Base-by-base conservation (phyloP, 2,113 vertebrate species). In the Ceuthmochares aereus region DNA sequence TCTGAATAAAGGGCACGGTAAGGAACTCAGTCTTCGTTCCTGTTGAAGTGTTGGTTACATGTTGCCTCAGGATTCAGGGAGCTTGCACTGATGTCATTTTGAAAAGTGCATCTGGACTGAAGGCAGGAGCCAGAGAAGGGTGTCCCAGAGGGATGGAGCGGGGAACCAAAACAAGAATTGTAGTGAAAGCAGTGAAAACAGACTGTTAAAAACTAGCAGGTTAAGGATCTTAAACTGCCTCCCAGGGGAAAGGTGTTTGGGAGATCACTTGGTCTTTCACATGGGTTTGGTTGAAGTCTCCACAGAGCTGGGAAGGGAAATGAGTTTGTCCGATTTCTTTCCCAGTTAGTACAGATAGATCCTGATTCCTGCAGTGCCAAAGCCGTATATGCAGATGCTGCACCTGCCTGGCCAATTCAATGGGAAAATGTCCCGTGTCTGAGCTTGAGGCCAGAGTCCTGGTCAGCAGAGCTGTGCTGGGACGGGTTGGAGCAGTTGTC, bases 21-120 rank as follows among this genome's bases (percentile, higher is more conserved):
- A 26, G 69, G 54, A 74, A n/a, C 22, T 2, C 3, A 5, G 54
- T 16, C 32, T n/a, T 67, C 7, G 3, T 37, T 59, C 32, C 30
- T 8, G 8, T 27, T 3, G 5, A 56, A 29, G 22, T 29, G 30
- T 1, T 1, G 36, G 51, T 82, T 3, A 4, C 19, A 10, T 2
- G 3, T 20, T 26, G 20, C 34, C 34, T 32, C 43, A 6, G 68
- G 16, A 56, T 30, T 9, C 32, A 9, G 25, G 9, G 34, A 89
- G 26, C 59, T 66, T 56, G 43, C 32, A 32, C 26, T 66, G 4
- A 2, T 45, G 37, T 77, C 20, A 27, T 20, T 32, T 60, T 26
- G 55, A 69, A n/a, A 42, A 52, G 30, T 12, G 54, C 20, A 26
- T 29, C 52, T 25, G 72, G 42, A n/a, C 40, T n/a, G 42, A 40